These are phyloP conservation scores for Charadrius vociferus DNA, from an alignment of 2,113 vertebrate genomes.

Conservation along the genomic window DNA sequence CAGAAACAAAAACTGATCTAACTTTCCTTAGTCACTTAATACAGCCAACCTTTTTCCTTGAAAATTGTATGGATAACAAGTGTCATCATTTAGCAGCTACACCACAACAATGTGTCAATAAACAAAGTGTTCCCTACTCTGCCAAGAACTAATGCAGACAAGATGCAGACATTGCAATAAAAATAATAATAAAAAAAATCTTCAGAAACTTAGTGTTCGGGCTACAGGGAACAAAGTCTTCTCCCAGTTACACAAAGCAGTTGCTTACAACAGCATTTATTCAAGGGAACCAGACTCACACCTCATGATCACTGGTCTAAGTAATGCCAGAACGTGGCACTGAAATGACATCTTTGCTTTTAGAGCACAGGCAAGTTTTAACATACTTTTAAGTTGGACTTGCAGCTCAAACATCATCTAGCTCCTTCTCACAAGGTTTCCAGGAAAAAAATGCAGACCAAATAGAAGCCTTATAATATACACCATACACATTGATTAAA, in stretches of 20 bases:
- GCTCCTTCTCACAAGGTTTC: neutral
- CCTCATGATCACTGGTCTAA: neutral
- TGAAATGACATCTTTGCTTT: neutral
- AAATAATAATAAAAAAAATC: neutral
- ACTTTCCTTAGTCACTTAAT: neutral
- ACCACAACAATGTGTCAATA: neutral
- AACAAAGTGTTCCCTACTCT: neutral
- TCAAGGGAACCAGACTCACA: neutral
- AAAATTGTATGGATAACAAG: neutral
- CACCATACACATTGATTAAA: neutral
- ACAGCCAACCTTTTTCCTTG: neutral
- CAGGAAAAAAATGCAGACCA: neutral
- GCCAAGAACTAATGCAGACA: neutral
- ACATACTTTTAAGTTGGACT: neutral
- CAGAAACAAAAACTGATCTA: neutral
- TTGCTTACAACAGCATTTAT: neutral
- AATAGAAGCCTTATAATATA: neutral
- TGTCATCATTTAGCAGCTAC: neutral
- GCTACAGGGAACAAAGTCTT: neutral
- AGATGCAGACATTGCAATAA: neutral
- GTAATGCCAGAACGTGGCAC: neutral
- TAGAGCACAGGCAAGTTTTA: neutral
- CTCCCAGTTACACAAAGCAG: neutral
- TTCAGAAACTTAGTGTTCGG: neutral
- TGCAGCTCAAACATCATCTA: neutral